These are phyloP conservation scores for Spodoptera litura DNA, from an alignment of 1,140 invertebrate genomes.

Conservation along the genomic window DNA sequence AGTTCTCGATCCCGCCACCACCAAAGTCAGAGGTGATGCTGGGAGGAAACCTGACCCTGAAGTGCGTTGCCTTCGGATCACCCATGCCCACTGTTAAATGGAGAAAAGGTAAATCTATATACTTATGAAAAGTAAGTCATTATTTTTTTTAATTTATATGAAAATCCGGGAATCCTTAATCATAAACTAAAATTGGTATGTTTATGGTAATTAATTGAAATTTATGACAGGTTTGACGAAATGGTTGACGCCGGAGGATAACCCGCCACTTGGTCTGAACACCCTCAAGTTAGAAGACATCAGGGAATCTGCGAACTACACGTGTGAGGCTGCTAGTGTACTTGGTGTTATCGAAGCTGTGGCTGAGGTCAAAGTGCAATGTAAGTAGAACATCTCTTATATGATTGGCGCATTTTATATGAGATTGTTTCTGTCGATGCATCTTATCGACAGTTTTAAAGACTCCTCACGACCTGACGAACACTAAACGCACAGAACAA, in stretches of 20 bases:
- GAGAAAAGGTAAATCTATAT: slow-evolving; percentile 89
- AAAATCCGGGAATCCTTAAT: too few species aligned
- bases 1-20: slow-evolving; percentile 96
- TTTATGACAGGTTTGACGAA: slow-evolving; percentile 86
- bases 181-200: too few species aligned
- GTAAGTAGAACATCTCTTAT: slow-evolving; percentile 87
- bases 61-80: slow-evolving; percentile 98
- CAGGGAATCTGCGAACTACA: slow-evolving; percentile 97
- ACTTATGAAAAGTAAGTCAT: too few species aligned
- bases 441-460: too few species aligned
- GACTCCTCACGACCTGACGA: neutral
- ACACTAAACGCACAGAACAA: slow-evolving; percentile 39
- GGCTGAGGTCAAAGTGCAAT: slow-evolving; percentile 97
- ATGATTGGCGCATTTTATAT: neutral
- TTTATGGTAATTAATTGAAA: too few species aligned
- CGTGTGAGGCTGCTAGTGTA: slow-evolving; percentile 97
- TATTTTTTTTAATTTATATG: too few species aligned
- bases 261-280: slow-evolving; percentile 94
- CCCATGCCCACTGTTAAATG: slow-evolving; percentile 99
- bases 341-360: slow-evolving; percentile 95
- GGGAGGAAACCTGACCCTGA: slow-evolving; percentile 95
- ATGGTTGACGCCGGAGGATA: slow-evolving; percentile 94
- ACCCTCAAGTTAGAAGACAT: slow-evolving; percentile 95
- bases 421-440: too few species aligned
- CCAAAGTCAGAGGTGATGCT: slow-evolving; percentile 94